These are phyloP conservation scores for Otocyon megalotis DNA, from an alignment of 2,113 vertebrate species.

Conservation along the genomic window DNA sequence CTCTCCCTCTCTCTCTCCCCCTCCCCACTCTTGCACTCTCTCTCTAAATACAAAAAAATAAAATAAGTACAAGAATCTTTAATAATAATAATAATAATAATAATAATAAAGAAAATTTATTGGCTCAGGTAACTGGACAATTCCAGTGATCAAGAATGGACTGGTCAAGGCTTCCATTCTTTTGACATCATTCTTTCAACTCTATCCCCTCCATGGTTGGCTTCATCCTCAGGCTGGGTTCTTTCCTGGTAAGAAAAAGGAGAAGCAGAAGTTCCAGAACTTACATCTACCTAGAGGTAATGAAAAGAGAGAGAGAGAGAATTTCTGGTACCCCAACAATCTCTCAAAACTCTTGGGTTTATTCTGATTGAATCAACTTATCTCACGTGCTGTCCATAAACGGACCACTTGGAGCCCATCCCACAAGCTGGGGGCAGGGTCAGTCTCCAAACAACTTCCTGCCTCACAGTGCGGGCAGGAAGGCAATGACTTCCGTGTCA, in stretches of 20 bases:
- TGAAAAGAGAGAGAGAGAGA: background rate
- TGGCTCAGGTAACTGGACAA: background rate
- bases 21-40: too few relatives aligned
- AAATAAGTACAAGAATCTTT: background rate
- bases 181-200: background rate
- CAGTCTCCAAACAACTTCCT: background rate
- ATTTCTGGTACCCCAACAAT: background rate
- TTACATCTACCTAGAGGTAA: too few relatives aligned
- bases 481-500: background rate
- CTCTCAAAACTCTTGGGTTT: background rate
- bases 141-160: background rate
- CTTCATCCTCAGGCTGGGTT: background rate
- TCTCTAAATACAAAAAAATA: background rate
- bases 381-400: background rate
- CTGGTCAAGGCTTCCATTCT: background rate
- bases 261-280: background rate
- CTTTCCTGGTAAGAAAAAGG: background rate
- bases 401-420: background rate
- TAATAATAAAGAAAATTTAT: background rate
- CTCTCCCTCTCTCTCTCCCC: background rate
- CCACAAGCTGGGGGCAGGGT: background rate
- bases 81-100: background rate
- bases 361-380: background rate
- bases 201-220: background rate
- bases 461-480: background rate